phyloP scores from a whole-genome alignment of 2,113 vertebrate genomes.

The Tichodroma muraria region DNA sequence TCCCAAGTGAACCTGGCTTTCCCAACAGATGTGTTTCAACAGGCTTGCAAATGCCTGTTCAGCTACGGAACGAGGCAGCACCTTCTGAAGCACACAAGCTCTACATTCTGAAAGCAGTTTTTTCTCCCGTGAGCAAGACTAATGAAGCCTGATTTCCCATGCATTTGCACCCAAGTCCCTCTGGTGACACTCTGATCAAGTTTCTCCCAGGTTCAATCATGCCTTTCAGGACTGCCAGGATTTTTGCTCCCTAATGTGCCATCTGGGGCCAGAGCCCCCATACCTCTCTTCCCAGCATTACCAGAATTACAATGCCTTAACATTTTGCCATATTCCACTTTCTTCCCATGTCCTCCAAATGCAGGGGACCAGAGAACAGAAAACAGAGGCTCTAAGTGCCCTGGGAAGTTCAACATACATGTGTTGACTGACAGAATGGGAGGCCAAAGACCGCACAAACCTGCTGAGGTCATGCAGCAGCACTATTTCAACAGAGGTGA shows the following conservation, averaged over 20 bases:
- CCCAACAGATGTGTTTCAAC: not conserved
- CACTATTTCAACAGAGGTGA: not conserved
- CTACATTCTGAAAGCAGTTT: not conserved
- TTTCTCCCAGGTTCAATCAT: not conserved
- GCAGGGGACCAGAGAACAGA: not conserved
- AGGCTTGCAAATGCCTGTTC: not conserved
- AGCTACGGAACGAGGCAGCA: not conserved
- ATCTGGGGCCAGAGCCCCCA: not conserved
- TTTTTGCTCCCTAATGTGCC: not conserved
- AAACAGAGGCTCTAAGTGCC: not conserved
- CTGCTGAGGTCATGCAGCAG: not conserved
- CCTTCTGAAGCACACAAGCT: not conserved
- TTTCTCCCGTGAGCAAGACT: not conserved
- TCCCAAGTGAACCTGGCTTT: not conserved
- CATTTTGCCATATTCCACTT: not conserved
- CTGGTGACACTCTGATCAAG: not conserved
- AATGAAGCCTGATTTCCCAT: not conserved
- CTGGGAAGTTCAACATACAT: rapidly evolving
- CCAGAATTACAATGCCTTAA: not conserved
- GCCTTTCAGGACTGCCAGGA: not conserved
- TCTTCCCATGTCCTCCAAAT: not conserved
- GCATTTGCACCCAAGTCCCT: not conserved
- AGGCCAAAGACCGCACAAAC: not conserved
- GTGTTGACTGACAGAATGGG: not conserved
- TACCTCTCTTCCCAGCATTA: not conserved